Evolutionary conservation across 2,888 invertebrate species (phyloP), one percentile per base, ranked within the genome.

Genomic region (Cheilosia vernalis): DNA sequence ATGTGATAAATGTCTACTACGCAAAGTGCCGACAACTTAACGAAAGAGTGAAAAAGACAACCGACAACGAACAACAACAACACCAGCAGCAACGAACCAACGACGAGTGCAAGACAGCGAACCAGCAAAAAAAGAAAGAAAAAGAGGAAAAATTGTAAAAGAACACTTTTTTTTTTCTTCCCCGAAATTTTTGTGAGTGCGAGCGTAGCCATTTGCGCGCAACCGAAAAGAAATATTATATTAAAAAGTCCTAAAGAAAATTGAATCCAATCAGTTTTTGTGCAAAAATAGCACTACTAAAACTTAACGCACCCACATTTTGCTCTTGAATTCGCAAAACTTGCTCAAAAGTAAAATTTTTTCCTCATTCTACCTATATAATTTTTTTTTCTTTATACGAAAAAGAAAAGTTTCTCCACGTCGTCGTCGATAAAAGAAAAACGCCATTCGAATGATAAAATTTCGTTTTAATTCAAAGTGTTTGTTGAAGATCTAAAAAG

Each of bases 161-260:
- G 84, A 84, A 79, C 83, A 79, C 49, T 74, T 79, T 73, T 80
- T 73, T 80, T 83, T 72, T 78, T 63, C 67, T 73, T 67, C 72
- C 76, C 76, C 64, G 51, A 51, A 51, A 72, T 85, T 76, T 81
- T 81, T 77, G 76, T 81, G 81, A 77, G 85, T 85, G 85, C 80
- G 80, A 85, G 76, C 85, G 85, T 72, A 81, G 81, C 80, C 85
- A 81, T 81, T 85, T 85, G 76, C 81, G 81, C 81, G 81, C 85
- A 81, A 85, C 84, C 74, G 37, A 56, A 78, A 53, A 56, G 21
- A 69, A 60, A 69, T 19, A 53, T 37, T 24, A 21, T 21, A 72
- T 51, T 56, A 17, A 44, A 72, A 73, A 44, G 69, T 61, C 67
- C 55, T 69, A 61, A 69, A 69, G 53, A 33, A 67, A 67, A 60